Evolutionary conservation across 92 coral and sea anemone species (phyloP).

Genomic region (Anthopleura xanthogrammica): DNA sequence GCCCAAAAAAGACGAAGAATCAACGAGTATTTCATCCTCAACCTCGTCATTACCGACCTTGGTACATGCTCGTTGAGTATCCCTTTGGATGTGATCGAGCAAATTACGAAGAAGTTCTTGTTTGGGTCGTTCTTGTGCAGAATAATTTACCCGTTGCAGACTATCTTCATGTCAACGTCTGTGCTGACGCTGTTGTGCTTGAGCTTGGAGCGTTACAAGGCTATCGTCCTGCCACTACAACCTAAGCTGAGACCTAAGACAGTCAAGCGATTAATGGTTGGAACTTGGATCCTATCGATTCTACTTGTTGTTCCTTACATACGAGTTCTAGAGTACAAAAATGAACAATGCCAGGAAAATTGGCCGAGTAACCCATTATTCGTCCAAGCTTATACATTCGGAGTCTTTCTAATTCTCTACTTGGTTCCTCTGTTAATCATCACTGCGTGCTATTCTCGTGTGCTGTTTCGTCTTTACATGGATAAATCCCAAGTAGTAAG

Average conservation of each 20-base stretch:
- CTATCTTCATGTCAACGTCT: conserved; percentile 62
- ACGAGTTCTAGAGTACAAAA: conserved; percentile 30
- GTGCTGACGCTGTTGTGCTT: conserved; percentile 61
- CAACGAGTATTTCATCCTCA: conserved; percentile 57
- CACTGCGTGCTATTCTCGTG: conserved; percentile 29
- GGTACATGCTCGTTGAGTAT: conserved; percentile 57
- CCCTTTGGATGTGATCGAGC: conserved; percentile 61
- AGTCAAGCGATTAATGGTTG: conserved; percentile 38
- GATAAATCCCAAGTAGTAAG: conserved; percentile 27
- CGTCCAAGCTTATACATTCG: conserved; percentile 42
- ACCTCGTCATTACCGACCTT: conserved; percentile 65
- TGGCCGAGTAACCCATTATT: conserved; percentile 43
- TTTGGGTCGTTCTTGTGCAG: conserved; percentile 56
- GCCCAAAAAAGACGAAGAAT: conserved; percentile 38
- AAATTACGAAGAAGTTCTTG: conserved; percentile 41
- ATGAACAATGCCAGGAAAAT: conserved; percentile 45
- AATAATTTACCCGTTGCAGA: conserved; percentile 70
- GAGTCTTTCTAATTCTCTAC: conserved; percentile 52
- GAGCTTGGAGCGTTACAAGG: conserved; percentile 62
- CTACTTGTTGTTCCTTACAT: conserved; percentile 64
- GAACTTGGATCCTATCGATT: conserved; percentile 61
- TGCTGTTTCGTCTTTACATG: conserved; percentile 23
- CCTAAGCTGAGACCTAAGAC: conserved; percentile 33
- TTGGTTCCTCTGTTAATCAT: conserved; percentile 48
- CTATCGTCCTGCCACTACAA: conserved; percentile 70